Evolutionary conservation across 2,797 vertebrate species (phyloP).

Genomic region (Anas bernieri): DNA sequence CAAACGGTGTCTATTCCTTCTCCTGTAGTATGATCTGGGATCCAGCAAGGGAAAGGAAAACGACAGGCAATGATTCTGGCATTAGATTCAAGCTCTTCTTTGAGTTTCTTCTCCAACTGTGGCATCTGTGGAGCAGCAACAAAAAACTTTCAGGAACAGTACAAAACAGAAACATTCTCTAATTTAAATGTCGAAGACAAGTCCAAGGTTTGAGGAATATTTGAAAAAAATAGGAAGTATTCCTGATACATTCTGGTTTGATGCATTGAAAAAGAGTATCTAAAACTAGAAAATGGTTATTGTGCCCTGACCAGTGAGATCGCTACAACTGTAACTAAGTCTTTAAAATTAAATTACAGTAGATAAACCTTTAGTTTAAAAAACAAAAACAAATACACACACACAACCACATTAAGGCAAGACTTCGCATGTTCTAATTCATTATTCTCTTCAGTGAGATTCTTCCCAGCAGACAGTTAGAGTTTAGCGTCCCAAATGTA

Average conservation of each 20-base stretch:
- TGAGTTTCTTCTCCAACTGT: slow-evolving; percentile 88
- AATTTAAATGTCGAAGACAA: neutral
- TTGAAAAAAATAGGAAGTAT: neutral
- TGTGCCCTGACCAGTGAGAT: neutral
- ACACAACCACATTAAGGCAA: neutral
- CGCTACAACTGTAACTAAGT: neutral
- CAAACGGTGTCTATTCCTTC: slow-evolving; percentile 93
- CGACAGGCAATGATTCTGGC: slow-evolving; percentile 93
- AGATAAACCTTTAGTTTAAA: neutral
- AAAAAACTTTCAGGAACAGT: neutral
- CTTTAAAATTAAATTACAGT: neutral
- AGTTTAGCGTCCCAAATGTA: neutral
- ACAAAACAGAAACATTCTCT: neutral
- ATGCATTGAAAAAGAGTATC: neutral
- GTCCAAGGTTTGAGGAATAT: neutral
- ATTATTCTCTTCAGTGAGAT: neutral
- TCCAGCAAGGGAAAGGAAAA: slow-evolving; percentile 95
- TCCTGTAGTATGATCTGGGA: slow-evolving; percentile 83
- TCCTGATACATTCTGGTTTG: neutral
- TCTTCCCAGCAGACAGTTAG: neutral
- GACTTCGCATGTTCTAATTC: neutral
- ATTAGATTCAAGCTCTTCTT: slow-evolving; percentile 81
- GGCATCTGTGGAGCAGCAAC: slow-evolving; percentile 86
- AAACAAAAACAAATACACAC: neutral
- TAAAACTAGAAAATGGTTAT: neutral